Conservation (phyloP, 1,140 invertebrate genomes). For the Lepidurus apus region DNA sequence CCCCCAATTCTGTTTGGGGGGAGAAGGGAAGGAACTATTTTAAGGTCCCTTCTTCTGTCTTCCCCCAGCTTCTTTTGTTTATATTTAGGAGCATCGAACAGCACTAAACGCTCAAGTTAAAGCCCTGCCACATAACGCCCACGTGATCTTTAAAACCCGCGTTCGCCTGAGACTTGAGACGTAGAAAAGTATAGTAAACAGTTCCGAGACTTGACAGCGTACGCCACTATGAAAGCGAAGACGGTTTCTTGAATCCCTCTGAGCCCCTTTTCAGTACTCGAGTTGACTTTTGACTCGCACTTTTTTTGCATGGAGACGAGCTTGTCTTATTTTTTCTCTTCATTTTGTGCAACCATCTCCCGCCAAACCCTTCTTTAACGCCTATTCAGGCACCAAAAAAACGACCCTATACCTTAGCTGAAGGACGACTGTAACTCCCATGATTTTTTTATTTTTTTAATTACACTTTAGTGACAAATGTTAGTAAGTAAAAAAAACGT, state of each 20-base stretch:
- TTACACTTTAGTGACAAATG: no score
- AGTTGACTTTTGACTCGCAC: background rate
- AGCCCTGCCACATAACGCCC: background rate
- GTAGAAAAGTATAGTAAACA: background rate
- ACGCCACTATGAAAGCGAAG: conserved; percentile 5
- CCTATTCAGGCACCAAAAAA: background rate
- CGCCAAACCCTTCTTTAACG: background rate
- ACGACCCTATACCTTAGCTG: no score
- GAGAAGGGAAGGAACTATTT: background rate
- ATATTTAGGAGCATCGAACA: conserved; percentile 12
- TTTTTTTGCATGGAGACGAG: background rate
- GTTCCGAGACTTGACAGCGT: background rate
- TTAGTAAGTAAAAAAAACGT: no score
- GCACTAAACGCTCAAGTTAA: conserved; percentile 15
- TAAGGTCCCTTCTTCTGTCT: background rate
- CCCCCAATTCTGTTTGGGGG: background rate
- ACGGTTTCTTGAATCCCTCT: background rate
- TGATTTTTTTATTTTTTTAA: no score
- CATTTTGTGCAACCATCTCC: background rate
- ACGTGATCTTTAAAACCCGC: background rate
- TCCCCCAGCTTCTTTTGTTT: conserved; percentile 14
- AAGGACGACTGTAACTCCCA: no score
- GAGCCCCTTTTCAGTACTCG: background rate
- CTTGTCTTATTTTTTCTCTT: background rate
- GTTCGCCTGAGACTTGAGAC: background rate